Evolutionary conservation across 1,140 invertebrate genomes (phyloP), one percentile per base, ranked within the genome.

Genomic region (Drosophila leontia): DNA sequence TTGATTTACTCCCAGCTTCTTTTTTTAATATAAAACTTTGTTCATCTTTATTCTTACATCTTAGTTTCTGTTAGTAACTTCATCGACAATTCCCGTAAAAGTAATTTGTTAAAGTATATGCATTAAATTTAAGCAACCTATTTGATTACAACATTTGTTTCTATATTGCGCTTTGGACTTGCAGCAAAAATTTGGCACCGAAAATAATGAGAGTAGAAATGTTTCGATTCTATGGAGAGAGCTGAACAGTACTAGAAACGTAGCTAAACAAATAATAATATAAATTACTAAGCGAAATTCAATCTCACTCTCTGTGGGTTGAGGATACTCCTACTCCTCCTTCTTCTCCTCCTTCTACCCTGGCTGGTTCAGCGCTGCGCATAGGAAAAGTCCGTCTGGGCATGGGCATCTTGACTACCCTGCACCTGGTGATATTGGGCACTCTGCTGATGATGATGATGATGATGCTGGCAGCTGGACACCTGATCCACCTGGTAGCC

Each of bases 341-440:
- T 37, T 15, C n/a, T 37, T 7, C 41, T 26, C 5, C 26, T 32
- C 5, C n/a, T 39, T 9, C 53, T 37, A 15, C n/a, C 32, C 15
- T 32, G 8, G 37, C 17, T 42, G 11, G n/a, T 13, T 64, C 58
- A 87, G 42, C 75, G 85, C 53, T 80, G 77, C 11, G 68, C 78
- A 55, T 82, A 91, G 39, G 70, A 57, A 56, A 86, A 91, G 19
- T 85, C 90, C 29, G 90, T 91, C 57, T 91, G 90, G 13, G 82
- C 84, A 56, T 91, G 87, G 11, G 82, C 81, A 71, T 91, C 53
- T 55, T 80, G 83, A 35, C 59, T 67, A 37, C 15, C n/a, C 26
- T 58, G 53, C 2, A 59, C 17, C 0, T 60, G 63, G 3, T 55
- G 50, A 34, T 75, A 62, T 7, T 68, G 55, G 13, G 67, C 37